These are phyloP conservation scores for Aporophyla lueneburgensis DNA, from an alignment of 2,888 invertebrate genomes.

Conservation along the genomic window DNA sequence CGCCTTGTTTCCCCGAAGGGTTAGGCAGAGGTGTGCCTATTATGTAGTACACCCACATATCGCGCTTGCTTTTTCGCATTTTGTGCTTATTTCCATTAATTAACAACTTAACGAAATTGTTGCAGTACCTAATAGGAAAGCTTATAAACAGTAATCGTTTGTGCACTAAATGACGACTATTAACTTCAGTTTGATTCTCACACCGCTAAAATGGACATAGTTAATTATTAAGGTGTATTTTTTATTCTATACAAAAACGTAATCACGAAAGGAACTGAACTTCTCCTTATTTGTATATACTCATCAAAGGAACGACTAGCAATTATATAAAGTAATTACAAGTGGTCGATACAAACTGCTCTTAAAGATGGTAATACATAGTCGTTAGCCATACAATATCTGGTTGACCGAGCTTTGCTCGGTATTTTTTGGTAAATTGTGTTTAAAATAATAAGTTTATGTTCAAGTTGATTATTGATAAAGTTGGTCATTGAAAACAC, in stretches of 20 bases:
- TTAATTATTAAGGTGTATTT: slow-evolving; percentile 9
- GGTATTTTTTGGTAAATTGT: too few species aligned
- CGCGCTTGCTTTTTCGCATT: too few species aligned
- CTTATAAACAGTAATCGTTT: not conserved
- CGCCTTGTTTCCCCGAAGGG: too few species aligned
- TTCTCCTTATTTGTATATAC: slow-evolving; percentile 21
- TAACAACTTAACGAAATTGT: not conserved
- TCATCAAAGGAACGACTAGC: slow-evolving; percentile 20
- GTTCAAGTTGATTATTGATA: too few species aligned
- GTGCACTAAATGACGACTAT: not conserved
- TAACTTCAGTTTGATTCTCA: slow-evolving; percentile 23
- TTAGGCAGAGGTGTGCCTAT: too few species aligned
- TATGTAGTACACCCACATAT: too few species aligned
- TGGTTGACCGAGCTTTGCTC: too few species aligned
- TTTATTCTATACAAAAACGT: not conserved
- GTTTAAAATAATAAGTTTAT: too few species aligned
- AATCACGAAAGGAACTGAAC: slow-evolving; percentile 16
- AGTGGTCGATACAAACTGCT: slow-evolving; percentile 20
- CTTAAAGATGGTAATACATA: slow-evolving; percentile 36
- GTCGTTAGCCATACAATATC: slow-evolving; percentile 27
- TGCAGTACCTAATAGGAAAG: not conserved
- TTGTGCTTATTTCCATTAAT: not conserved
- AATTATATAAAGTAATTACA: slow-evolving; percentile 40
- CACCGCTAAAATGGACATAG: not conserved
- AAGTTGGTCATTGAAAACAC: too few species aligned